A percentile compares a stretch with the other conserved stretches of the same genome.
phyloP scores from a whole-genome alignment of 2,888 invertebrate species.

The Alloplasta piceator region DNA sequence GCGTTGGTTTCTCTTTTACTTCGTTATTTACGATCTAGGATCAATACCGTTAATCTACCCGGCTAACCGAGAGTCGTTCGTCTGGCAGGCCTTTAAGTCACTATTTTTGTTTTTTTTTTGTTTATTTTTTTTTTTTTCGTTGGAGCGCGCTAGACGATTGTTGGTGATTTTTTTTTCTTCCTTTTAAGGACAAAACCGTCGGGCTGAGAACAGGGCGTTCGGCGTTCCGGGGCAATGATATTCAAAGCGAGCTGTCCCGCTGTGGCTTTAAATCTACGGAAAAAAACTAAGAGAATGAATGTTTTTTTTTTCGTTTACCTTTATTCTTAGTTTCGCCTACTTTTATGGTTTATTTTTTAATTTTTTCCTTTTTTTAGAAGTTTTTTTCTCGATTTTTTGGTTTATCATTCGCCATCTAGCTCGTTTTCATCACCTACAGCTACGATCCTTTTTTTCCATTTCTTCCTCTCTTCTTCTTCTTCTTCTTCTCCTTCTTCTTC shows the following conservation, averaged over 20 bases:
- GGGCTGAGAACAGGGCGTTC: slow-evolving; percentile 80
- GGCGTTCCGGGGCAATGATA: slow-evolving; percentile 77
- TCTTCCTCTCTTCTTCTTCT: slow-evolving; percentile 53
- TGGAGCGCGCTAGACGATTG: slow-evolving; percentile 58
- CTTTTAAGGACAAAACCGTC: slow-evolving; percentile 50
- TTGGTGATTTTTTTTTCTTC: slow-evolving; percentile 6
- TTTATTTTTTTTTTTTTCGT: slow-evolving; percentile 9
- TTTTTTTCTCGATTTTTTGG: slow-evolving; percentile 54
- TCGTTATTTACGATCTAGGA: slow-evolving; percentile 48
- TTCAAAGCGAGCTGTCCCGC: slow-evolving; percentile 75
- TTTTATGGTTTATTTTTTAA: slow-evolving; percentile 66
- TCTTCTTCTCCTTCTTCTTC: slow-evolving; percentile 47
- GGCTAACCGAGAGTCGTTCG: slow-evolving; percentile 61
- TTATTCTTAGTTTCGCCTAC: slow-evolving; percentile 67
- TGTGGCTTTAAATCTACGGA: slow-evolving; percentile 78
- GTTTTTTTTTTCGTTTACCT: slow-evolving; percentile 71
- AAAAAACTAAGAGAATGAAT: slow-evolving; percentile 80
- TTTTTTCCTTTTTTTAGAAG: slow-evolving; percentile 63
- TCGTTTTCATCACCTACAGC: slow-evolving; percentile 63
- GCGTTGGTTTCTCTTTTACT: slow-evolving; percentile 3
- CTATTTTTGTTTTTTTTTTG: slow-evolving; percentile 35
- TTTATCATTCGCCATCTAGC: slow-evolving; percentile 64
- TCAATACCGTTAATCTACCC: slow-evolving; percentile 50
- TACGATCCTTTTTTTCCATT: slow-evolving; percentile 63
- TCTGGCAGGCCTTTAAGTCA: slow-evolving; percentile 65